Evolutionary conservation across 2,113 vertebrate species (phyloP).

Genomic region (Motacilla alba): DNA sequence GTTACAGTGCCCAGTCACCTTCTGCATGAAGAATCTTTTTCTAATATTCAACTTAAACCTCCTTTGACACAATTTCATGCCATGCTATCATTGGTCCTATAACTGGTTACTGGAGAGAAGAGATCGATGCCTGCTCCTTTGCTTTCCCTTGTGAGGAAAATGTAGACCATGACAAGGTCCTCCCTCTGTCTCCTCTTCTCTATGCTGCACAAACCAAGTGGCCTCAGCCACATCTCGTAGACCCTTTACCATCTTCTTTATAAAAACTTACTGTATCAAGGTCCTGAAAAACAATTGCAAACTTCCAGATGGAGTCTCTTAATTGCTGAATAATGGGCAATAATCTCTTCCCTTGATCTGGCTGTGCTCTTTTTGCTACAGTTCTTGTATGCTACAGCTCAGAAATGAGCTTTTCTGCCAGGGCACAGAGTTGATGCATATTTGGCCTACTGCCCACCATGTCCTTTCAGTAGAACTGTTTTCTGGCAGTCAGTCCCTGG

Average conservation of each 20-base stretch:
- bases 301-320: neutral
- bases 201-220: accelerated
- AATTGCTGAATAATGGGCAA: neutral
- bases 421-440: neutral
- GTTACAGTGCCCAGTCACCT: neutral
- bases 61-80: neutral
- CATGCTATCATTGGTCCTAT: neutral
- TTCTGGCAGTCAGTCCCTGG: neutral
- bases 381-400: neutral
- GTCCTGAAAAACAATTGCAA: neutral
- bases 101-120: neutral
- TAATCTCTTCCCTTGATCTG: neutral
- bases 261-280: neutral
- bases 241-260: neutral
- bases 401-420: neutral
- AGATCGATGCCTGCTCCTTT: neutral
- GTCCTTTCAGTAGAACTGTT: neutral
- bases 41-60: neutral
- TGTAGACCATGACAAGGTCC: neutral
- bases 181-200: neutral
- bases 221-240: accelerated
- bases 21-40: neutral
- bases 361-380: neutral
- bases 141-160: neutral
- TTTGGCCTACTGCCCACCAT: neutral